Evolutionary conservation across 1,140 invertebrate species (phyloP), one percentile per base, ranked within the genome.

Genomic region (Calephelis nemesis): DNA sequence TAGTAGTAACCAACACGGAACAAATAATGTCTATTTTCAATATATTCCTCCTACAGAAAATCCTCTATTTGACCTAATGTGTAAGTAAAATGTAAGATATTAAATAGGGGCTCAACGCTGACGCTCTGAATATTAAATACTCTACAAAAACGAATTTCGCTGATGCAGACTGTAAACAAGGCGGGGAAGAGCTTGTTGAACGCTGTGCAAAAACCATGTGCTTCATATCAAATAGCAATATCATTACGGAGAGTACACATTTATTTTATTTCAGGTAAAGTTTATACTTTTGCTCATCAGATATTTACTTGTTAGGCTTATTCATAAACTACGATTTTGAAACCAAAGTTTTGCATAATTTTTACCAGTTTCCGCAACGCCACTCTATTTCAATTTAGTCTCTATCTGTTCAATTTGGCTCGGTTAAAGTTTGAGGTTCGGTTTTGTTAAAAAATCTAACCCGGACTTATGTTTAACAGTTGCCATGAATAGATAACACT

Each of bases 41-140:
- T 30, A 30, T 30, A 30, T 30, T 30, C 30, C 30, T 2, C 11
- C 5, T 47, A 45, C 9, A 10, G 13, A 63, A 40, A 40, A 39
- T 11, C 6, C 12, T 54, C 13, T 15, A 30, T 15, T 54, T 13
- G 8, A 54, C 52, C 30, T 65, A 63, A 67, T 72, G 65, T 71
- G 70, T 74, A 70, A 5, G 40, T 63, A 63, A 40, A 63, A 42
- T 63, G 62, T 76, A 76, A 74, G 76, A 78, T 70, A 84, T 83
- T 82, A 85, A 82, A 81, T 82, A 82, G 78, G 72, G 78, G 78
- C 75, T 76, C 75, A 75, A 71, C 64, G 74, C 72, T 79, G 80
- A 78, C 76, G 78, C 73, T 81, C 77, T 84, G 85, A 88, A 89
- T 89, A 88, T 89, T 81, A 89, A 88, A 89, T 89, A 84, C 83